phyloP scores from a whole-genome alignment of 2,797 vertebrate species.

The Scomberomorus guttatus region DNA sequence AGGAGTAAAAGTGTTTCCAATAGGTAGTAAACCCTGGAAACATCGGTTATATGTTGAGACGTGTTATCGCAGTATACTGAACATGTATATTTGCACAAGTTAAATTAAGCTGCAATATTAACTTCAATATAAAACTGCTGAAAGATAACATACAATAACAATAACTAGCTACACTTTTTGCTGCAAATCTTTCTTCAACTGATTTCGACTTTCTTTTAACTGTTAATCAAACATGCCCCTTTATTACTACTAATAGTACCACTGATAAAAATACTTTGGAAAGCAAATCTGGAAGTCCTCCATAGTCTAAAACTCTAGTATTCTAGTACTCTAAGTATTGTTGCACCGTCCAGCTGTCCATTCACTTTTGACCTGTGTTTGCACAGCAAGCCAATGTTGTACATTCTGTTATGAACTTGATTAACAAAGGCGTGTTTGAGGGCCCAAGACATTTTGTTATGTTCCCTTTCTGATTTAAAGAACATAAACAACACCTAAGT shows the following conservation, averaged over 20 bases:
- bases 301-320: not conserved
- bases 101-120: conserved; percentile 1
- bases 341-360: conserved; percentile 56
- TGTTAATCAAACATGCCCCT: not conserved
- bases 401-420: conserved; percentile 62
- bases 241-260: not conserved
- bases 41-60: not conserved
- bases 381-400: conserved; percentile 51
- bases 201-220: not conserved
- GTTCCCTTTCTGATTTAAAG: conserved; percentile 77
- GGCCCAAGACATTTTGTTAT: conserved; percentile 69
- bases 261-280: not conserved
- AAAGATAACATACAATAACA: not conserved
- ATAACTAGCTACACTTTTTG: not conserved
- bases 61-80: no score
- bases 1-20: no score
- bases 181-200: not conserved
- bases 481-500: conserved; percentile 79
- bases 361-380: conserved; percentile 64
- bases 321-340: no score
- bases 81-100: not conserved
- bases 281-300: conserved; percentile 5
- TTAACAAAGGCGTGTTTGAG: conserved; percentile 11
- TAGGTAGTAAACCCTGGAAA: not conserved
- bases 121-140: not conserved